Evolutionary conservation across 2,113 vertebrate genomes (phyloP), one percentile per base, ranked within the genome.

Genomic region (Semnornis frantzii): DNA sequence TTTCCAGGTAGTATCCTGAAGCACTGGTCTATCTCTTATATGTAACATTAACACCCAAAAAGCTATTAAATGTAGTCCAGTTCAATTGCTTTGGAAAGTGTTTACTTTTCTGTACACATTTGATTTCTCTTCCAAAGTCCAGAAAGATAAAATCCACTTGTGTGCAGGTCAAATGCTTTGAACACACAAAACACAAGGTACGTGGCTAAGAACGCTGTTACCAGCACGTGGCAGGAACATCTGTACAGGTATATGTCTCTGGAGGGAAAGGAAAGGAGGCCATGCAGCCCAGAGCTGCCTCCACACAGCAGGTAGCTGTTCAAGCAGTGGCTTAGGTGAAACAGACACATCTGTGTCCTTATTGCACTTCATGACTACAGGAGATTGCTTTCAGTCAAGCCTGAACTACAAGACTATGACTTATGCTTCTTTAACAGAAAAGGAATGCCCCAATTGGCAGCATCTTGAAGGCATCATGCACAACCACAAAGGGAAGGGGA

Each of bases 111-210:
- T 95, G 81, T 89, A 95, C 72, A 69, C 1, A 8, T 89, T 91
- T 93, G 72, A 78, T 52, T 95, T 55, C 78, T 94, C 72, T 85
- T 85, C 81, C 87, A 25, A 89, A 89, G 64, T 93, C 92, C 69
- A 44, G 91, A 96, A 97, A 93, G 86, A 90, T 37, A 96, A 96
- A 97, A 96, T 94, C 87, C 91, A 91, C 90, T 88, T 20, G 9
- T 52, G 93, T 90, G 82, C 71, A 80, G 62, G 75, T 75, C 83
- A 91, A 92, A 87, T 5, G 37, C 85, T 81, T 48, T 82, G 70
- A 90, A 91, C 62, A 82, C 72, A 87, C 70, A 81, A 73, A 95
- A 84, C 81, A 55, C 78, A 33, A 66, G 64, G 58, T 50, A 58
- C 68, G 63, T 79, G 96, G 96, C 75, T 82, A 90, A 74, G 95